phyloP scores from a whole-genome alignment of 2,888 invertebrate genomes.

The Hoplodrina ambigua region DNA sequence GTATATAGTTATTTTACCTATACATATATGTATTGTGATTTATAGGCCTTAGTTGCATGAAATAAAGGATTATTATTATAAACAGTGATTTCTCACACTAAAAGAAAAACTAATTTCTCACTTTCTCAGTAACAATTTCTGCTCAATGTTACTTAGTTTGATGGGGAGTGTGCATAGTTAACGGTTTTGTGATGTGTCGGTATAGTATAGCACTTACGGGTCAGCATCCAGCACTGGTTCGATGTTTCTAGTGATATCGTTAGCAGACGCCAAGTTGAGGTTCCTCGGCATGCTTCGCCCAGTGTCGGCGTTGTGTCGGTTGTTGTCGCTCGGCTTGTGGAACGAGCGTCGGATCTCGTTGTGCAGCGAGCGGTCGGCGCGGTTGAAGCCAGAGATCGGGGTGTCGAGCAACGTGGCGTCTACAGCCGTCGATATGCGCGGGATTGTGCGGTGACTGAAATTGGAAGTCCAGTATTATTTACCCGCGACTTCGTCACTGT shows the following conservation, averaged over 20 bases:
- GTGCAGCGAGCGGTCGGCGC: constrained; percentile 76
- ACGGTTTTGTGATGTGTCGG: too few species aligned
- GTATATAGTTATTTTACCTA: too few species aligned
- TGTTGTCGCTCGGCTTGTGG: constrained; percentile 83
- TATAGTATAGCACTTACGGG: constrained; percentile 62
- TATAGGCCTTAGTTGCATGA: too few species aligned
- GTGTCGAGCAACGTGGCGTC: constrained; percentile 75
- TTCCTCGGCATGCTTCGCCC: constrained; percentile 89
- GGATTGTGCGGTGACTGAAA: constrained; percentile 86
- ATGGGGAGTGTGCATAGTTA: too few species aligned
- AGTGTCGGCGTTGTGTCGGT: constrained; percentile 75
- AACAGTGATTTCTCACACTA: too few species aligned
- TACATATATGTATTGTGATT: too few species aligned
- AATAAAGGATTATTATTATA: too few species aligned
- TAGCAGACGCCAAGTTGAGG: constrained; percentile 83
- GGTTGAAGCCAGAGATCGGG: constrained; percentile 71
- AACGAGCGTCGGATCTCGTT: constrained; percentile 86
- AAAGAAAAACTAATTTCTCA: too few species aligned
- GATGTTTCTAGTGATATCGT: constrained; percentile 57
- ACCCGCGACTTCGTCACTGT: too few species aligned
- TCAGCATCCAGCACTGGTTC: constrained; percentile 55
- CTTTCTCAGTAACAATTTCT: too few species aligned
- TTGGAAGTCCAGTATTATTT: not conserved
- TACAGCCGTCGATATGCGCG: constrained; percentile 82
- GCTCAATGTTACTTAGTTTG: too few species aligned